Evolutionary conservation across 23 tunicate genomes (phyloP), one percentile per base, ranked within the genome.

Genomic region (Corella eumyota): DNA sequence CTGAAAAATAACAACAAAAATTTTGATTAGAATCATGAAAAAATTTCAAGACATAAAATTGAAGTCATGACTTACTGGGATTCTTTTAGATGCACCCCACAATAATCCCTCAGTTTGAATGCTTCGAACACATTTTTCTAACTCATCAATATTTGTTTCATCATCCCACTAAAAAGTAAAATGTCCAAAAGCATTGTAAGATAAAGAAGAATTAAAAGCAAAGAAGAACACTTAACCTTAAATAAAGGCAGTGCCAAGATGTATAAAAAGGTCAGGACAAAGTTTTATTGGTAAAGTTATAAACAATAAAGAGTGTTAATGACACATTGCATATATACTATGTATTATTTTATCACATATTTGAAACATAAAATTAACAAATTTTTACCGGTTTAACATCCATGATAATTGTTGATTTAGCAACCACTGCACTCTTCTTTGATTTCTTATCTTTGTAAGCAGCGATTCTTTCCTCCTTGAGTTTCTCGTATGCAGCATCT

Each of bases 381-480:
- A n/a, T n/a, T n/a, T n/a, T 32, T 62, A 73, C 79, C 4, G 95
- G 95, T 71, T 85, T 85, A 22, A 85, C 95, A 68, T 85, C 95
- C 22, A 85, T 47, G 24, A 85, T 56, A 38, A 85, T 85, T n/a
- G 34, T 56, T 53, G 95, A 85, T 45, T 85, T 87, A 9, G 96
- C 96, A 58, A 78, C 61, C 13, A 70, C 62, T 6, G 67, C 74
- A 0, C 72, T 46, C 57, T 87, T 78, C 51, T 72, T 79, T 32
- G 74, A 3, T 54, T 87, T 85, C 49, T 46, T 70, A 24, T 48
- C 90, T 0, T 58, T 35, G 50, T 87, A 87, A 6, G 76, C 81
- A 19, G 57, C 69, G 6, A 87, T 27, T 30, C 96, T 29, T 57
- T 87, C 90, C 25, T 47, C 69, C 62, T 58, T 65, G 58, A 78